Percentiles rank a stretch among this genome's conserved stretches.
Conservation (phyloP, 2,888 invertebrate genomes). For the Erpobdella octoculata region DNA sequence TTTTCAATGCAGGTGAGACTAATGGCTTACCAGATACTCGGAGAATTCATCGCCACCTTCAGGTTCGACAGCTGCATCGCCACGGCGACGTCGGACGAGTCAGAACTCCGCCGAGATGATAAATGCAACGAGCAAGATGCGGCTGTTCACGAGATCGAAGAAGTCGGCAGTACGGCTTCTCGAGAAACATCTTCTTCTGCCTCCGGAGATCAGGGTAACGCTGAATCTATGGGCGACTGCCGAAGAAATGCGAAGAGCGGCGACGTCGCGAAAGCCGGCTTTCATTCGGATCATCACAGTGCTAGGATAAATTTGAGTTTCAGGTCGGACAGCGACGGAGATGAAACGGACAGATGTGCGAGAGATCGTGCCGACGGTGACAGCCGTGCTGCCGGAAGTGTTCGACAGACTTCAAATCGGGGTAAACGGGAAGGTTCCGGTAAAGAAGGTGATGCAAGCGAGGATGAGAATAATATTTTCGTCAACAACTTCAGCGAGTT, state of each 20-base stretch:
- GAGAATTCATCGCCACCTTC: constrained; percentile 28
- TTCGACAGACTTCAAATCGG: not conserved
- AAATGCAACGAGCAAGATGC: not conserved
- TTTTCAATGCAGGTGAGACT: constrained; percentile 19
- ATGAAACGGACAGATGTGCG: not conserved
- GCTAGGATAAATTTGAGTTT: constrained; percentile 7
- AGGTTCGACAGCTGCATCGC: not conserved
- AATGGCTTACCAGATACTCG: constrained; percentile 24
- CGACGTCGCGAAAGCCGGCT: not conserved
- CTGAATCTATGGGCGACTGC: not conserved
- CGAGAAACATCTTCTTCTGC: not conserved
- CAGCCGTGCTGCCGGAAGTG: too few relatives aligned
- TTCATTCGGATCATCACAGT: too few relatives aligned
- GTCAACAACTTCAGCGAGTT: constrained; percentile 1
- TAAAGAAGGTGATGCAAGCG: not conserved
- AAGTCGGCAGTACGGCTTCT: not conserved
- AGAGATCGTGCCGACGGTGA: not conserved
- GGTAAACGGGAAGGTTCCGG: not conserved
- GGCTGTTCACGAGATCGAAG: not conserved
- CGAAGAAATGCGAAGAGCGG: not conserved
- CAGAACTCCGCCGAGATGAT: too few relatives aligned
- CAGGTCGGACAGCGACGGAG: not conserved
- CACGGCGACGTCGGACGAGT: constrained; percentile 9
- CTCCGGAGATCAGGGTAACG: not conserved
- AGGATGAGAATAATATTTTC: not conserved